A percentile compares a stretch with the other conserved stretches of the same genome.
These are phyloP conservation scores for Coenobita brevimanus DNA, from an alignment of 1,140 invertebrate genomes.

Conservation along the genomic window DNA sequence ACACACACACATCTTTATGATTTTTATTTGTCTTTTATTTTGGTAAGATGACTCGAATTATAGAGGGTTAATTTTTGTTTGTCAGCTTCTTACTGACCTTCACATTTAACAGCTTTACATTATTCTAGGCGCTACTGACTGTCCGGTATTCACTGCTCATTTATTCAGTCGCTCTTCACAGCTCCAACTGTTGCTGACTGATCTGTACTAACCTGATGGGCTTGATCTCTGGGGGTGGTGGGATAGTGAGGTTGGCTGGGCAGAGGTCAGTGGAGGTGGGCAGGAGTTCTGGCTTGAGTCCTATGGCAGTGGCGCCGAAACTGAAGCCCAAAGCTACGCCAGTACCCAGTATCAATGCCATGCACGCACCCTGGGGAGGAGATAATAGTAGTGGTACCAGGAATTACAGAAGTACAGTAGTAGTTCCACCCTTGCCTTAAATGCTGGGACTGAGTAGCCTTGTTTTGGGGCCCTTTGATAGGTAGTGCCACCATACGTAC, in stretches of 20 bases:
- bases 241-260: conserved; percentile 37
- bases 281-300: conserved; percentile 28
- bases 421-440: too few relatives aligned
- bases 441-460: too few relatives aligned
- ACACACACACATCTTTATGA: too few relatives aligned
- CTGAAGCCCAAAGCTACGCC: conserved; percentile 17
- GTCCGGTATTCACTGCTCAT: not conserved
- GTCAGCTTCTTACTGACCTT: too few relatives aligned
- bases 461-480: too few relatives aligned
- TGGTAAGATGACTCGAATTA: too few relatives aligned
- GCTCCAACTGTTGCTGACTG: not conserved
- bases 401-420: too few relatives aligned
- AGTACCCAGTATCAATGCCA: conserved; percentile 28
- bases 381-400: too few relatives aligned
- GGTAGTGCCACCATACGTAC: too few relatives aligned
- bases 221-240: not conserved
- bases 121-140: not conserved
- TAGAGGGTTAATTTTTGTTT: too few relatives aligned
- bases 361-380: conserved; percentile 12
- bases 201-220: not conserved
- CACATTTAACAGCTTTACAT: too few relatives aligned
- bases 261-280: conserved; percentile 40
- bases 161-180: not conserved
- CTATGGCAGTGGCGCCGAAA: conserved; percentile 28
- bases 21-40: too few relatives aligned